Percentiles rank a stretch among this genome's conserved stretches.
Conservation (phyloP, 23 tunicate species). For the Phallusia fumigata region DNA sequence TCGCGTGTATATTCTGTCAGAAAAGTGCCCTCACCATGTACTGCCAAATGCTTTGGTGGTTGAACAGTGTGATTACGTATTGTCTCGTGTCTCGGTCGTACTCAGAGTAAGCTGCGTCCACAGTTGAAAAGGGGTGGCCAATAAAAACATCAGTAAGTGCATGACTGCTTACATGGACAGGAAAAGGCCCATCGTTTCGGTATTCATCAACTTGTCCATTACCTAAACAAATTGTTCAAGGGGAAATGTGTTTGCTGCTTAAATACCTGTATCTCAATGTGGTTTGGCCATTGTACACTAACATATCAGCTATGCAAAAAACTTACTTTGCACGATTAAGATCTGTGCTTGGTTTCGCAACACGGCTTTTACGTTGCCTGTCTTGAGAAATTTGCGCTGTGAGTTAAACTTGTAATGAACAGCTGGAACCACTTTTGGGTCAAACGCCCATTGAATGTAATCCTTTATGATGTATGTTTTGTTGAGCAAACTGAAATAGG, state of each 20-base stretch:
- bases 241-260: no score
- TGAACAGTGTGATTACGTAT: slow-evolving; percentile 28
- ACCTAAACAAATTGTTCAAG: no score
- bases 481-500: slow-evolving; percentile 28
- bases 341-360: not conserved
- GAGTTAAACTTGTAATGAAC: slow-evolving; percentile 27
- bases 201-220: slow-evolving; percentile 51
- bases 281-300: no score
- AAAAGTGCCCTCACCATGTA: slow-evolving; percentile 19
- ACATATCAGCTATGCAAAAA: no score
- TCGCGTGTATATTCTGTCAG: no score
- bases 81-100: slow-evolving; percentile 10
- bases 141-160: slow-evolving; percentile 29
- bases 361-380: not conserved
- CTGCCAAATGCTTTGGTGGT: slow-evolving; percentile 44
- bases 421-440: slow-evolving; percentile 47
- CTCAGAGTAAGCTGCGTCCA: slow-evolving; percentile 61
- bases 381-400: not conserved
- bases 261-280: not conserved
- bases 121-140: slow-evolving; percentile 28
- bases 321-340: not conserved
- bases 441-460: slow-evolving; percentile 34
- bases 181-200: slow-evolving; percentile 35
- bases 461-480: not conserved
- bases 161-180: not conserved